These are phyloP conservation scores for Caenorhabditis sp. DNA, from an alignment of 2,888 invertebrate species.

Conservation along the genomic window DNA sequence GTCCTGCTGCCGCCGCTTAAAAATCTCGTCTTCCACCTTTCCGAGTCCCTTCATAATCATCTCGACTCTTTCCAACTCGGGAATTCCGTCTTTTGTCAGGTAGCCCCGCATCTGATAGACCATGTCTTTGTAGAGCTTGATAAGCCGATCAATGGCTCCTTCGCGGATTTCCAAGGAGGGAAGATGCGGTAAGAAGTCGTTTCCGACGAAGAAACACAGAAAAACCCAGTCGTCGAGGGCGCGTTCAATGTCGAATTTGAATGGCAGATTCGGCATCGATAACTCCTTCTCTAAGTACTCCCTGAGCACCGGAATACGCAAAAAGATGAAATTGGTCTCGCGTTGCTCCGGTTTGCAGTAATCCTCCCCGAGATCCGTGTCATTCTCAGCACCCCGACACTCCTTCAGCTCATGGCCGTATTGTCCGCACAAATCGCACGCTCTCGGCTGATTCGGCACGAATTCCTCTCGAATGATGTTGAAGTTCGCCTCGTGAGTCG, in stretches of 20 bases:
- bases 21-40: slow-evolving; percentile 96
- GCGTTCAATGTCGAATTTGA: slow-evolving; percentile 94
- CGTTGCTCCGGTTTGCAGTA: slow-evolving; percentile 76
- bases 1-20: slow-evolving; percentile 88
- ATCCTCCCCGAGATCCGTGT: slow-evolving; percentile 73
- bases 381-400: slow-evolving; percentile 77
- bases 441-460: slow-evolving; percentile 95
- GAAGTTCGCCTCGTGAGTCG: slow-evolving; percentile 99
- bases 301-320: slow-evolving; percentile 91
- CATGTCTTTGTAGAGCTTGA: slow-evolving; percentile 90
- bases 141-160: slow-evolving; percentile 91
- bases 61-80: slow-evolving; percentile 94
- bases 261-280: slow-evolving; percentile 93
- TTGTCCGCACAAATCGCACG: slow-evolving; percentile 95
- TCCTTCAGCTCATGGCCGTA: slow-evolving; percentile 85
- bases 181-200: slow-evolving; percentile 98
- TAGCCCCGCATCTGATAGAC: slow-evolving; percentile 85
- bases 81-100: slow-evolving; percentile 95
- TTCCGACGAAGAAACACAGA: slow-evolving; percentile 98
- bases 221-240: slow-evolving; percentile 97
- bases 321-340: slow-evolving; percentile 85
- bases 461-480: slow-evolving; percentile 98
- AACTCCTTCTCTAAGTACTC: slow-evolving; percentile 95
- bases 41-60: slow-evolving; percentile 95
- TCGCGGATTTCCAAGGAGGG: slow-evolving; percentile 94